Evolutionary conservation across 2,113 vertebrate genomes (phyloP), one percentile per base, ranked within the genome.

Genomic region (Centrocercus urophasianus): DNA sequence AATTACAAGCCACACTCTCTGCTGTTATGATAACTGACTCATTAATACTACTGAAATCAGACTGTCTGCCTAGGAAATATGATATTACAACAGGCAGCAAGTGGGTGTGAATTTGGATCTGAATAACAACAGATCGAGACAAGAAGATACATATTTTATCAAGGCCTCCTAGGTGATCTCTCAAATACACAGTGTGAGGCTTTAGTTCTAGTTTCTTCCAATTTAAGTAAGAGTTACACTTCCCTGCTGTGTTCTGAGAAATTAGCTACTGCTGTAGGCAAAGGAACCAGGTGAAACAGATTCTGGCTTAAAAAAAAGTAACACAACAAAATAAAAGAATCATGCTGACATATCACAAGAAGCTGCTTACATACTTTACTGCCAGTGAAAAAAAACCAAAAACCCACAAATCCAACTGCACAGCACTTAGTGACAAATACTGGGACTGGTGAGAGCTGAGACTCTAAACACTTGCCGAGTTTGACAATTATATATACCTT

Each of bases 221-320:
- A n/a, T 87, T 93, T 93, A 95, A 92, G 61, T 86, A 93, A 89
- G 78, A 94, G 70, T 75, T 91, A 77, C 38, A 94, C 81, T 93
- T 94, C 84, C 63, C 83, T 83, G 63, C 71, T 92, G 85, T 92
- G 66, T 64, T 95, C 87, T 89, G n/a, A 80, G 87, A 92, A 87
- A 64, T 20, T 66, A 91, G 48, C 61, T 80, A 47, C 73, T 94
- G 81, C 90, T 93, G 78, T 40, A 84, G 83, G 81, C 81, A 94
- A 93, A 83, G n/a, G 34, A 87, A 92, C 27, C 52, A 52, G 85
- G 15, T 21, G 74, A 87, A 92, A 94, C 66, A 78, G 52, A 81
- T 75, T 93, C 56, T 64, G 78, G 28, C 40, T 77, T 59, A 45
- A 83, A 90, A 64, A 56, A 47, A 18, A 11, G n/a, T 70, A 59